Base-by-base conservation (phyloP, 1,140 invertebrate genomes). In the Heliconius hewitsoni region DNA sequence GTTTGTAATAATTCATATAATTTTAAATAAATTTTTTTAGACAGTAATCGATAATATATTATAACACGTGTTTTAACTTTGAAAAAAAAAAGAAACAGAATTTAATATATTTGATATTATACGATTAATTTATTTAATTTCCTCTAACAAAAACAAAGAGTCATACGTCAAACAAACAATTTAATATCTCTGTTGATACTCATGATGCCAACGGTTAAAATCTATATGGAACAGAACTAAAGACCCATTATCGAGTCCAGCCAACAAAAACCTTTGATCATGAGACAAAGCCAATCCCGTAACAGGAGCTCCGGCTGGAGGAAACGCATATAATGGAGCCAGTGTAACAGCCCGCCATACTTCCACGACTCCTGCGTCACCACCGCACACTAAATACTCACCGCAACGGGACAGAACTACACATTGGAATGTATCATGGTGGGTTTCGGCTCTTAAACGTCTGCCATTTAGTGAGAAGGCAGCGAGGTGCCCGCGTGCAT, bases 171-270 rank as follows among this genome's bases (percentile, higher is more conserved):
- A 46, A 46, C 42, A 46, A 46, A 46, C 42, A 46, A 60, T 30
- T 96, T 96, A 98, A 95, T 98, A 98, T 85, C 97, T 96, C 94
- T 98, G 98, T 91, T 99, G 98, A 94, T 98, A 99, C 95, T 99
- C 99, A 91, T 99, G 99, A 95, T 99, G 99, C 99, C 99, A 99
- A 90, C 98, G 96, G 95, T 99, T 99, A 95, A 99, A 99, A 95
- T 99, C 99, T 90, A 99, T 99, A 95, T 99, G 99, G 95, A 99
- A 99, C 83, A 99, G 98, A 66, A 99, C 98, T 77, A 99, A 97
- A 27, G 99, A 99, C 55, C 99, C 99, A 83, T 99, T 99, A 27
- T 98, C 98, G 39, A 99, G 95, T 81, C 99, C 99, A 84, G 98
- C 99, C 83, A 99, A 95, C 73, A 99, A 95, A 95, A 99, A 99